Evolutionary conservation across 1,140 invertebrate species (phyloP), one percentile per base, ranked within the genome.

Genomic region (Schmidtea mediterranea): DNA sequence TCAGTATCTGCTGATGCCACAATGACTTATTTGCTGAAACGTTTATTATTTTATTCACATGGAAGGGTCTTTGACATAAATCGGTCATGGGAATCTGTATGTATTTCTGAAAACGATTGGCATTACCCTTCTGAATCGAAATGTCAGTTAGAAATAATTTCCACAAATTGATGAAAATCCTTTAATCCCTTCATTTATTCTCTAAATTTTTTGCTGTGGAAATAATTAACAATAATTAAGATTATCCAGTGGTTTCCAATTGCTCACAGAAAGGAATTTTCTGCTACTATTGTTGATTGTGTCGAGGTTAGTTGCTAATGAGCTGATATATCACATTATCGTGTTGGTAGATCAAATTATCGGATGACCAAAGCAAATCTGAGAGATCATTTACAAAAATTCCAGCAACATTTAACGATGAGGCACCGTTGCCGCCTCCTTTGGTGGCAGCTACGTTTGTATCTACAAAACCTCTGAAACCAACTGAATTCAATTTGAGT

Each of bases 181-280:
- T n/a, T n/a, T n/a, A n/a, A n/a, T n/a, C n/a, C n/a, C n/a, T n/a
- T n/a, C n/a, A n/a, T n/a, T n/a, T n/a, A n/a, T n/a, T n/a, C n/a
- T n/a, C n/a, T n/a, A n/a, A n/a, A n/a, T n/a, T n/a, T n/a, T n/a
- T n/a, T n/a, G n/a, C n/a, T n/a, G n/a, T n/a, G n/a, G n/a, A n/a
- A n/a, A n/a, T n/a, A n/a, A n/a, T n/a, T n/a, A n/a, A n/a, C n/a
- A n/a, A n/a, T n/a, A n/a, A n/a, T n/a, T n/a, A n/a, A 63, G 61
- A 54, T 63, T 9, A 23, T 63, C 2, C 58, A 63, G 36, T 63
- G 61, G 61, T 50, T 61, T 12, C 59, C 56, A 10, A 47, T 61
- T 2, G 54, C 51, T 36, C 56, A 59, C 49, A 59, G 57, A 50
- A 51, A 37, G n/a, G 55, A 59, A 16, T 54, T 59, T 26, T 32